phyloP scores from a whole-genome alignment of 2,113 vertebrate genomes.

The Carollia perspicillata region DNA sequence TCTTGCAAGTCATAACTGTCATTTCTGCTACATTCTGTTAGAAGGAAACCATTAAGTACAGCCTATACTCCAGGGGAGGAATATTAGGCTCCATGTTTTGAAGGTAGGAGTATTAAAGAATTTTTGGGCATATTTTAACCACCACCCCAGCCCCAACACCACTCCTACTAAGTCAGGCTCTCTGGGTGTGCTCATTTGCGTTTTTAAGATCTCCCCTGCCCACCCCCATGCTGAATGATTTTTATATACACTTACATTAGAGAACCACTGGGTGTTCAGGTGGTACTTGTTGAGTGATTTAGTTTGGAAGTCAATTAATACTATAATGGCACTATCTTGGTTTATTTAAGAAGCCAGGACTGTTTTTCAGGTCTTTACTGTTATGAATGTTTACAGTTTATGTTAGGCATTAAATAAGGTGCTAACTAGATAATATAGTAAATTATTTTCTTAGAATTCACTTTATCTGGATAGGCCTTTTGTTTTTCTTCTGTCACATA shows the following conservation, averaged over 20 bases:
- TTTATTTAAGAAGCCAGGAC: conserved; percentile 53
- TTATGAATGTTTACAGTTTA: conserved; percentile 27
- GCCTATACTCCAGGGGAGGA: background rate
- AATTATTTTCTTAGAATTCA: conserved; percentile 4
- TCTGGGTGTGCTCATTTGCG: background rate
- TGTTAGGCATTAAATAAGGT: conserved; percentile 3
- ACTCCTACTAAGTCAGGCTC: background rate
- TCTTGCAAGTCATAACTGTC: background rate
- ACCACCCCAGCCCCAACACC: background rate
- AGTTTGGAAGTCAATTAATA: conserved; percentile 60
- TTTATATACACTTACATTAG: background rate
- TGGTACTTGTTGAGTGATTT: conserved; percentile 47
- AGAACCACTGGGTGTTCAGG: conserved; percentile 15
- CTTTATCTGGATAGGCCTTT: background rate
- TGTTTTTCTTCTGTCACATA: background rate
- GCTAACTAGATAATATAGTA: conserved; percentile 9
- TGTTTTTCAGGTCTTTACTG: conserved; percentile 17
- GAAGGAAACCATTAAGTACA: background rate
- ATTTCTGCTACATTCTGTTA: background rate
- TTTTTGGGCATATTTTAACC: background rate
- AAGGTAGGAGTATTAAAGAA: background rate
- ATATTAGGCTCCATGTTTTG: background rate
- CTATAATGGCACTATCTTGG: background rate
- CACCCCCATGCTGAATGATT: background rate
- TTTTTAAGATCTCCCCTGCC: background rate